Evolutionary conservation across 92 coral and sea anemone genomes (phyloP).

Genomic region (Actinostola sp.): DNA sequence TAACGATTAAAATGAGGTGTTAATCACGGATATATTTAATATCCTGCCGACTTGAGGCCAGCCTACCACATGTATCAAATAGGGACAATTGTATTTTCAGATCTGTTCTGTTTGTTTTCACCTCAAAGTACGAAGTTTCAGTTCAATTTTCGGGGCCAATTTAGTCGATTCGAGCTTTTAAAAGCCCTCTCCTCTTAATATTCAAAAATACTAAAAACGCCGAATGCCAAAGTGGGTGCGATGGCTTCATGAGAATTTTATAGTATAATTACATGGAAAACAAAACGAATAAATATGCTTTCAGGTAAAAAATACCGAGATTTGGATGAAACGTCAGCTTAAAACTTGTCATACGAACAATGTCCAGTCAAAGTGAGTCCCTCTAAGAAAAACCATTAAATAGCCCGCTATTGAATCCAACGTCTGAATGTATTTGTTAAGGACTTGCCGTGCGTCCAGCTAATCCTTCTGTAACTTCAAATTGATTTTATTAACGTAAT

Average conservation of each 20-base stretch:
- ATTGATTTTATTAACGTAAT: constrained; percentile 33
- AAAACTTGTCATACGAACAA: constrained; percentile 15
- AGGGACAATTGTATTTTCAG: background rate
- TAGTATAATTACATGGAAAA: background rate
- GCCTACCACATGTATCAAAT: constrained; percentile 1
- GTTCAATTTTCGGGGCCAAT: too few relatives aligned
- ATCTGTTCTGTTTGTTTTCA: background rate
- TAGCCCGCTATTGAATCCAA: constrained; percentile 9
- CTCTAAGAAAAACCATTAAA: constrained; percentile 2
- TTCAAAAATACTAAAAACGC: background rate
- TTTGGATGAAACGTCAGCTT: constrained; percentile 34
- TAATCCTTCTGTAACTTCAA: constrained; percentile 30
- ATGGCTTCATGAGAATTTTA: constrained; percentile 11
- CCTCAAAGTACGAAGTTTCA: background rate
- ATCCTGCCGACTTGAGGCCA: background rate
- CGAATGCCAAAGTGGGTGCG: background rate
- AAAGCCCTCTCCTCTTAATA: background rate
- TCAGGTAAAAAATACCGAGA: constrained; percentile 15
- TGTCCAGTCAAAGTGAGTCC: constrained; percentile 10
- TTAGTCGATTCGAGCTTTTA: constrained; percentile 2
- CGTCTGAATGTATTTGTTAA: constrained; percentile 29
- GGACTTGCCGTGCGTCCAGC: constrained; percentile 19
- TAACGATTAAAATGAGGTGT: constrained; percentile 5
- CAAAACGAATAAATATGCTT: constrained; percentile 21
- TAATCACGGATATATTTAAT: constrained; percentile 13